Base-by-base conservation (phyloP, 2,113 vertebrate genomes). In the Serinus canaria region DNA sequence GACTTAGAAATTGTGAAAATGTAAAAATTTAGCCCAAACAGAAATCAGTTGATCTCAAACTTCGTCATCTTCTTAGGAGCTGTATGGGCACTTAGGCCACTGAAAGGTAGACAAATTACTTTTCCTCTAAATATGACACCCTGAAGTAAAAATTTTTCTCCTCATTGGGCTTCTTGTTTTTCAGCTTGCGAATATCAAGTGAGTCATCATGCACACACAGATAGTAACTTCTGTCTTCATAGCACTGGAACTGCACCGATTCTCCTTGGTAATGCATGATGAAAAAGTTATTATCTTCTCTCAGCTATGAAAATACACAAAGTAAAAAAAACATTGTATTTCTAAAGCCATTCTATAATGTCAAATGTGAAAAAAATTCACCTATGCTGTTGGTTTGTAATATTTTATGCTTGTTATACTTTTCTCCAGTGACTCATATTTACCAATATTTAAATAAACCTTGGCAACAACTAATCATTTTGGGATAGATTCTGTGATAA, bases 231-330 rank as follows among this genome's bases (percentile, higher is more conserved):
- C 0, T 83, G 0, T 97, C 94, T 92, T 87, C 56, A 13, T 96
- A 96, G 86, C 96, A 96, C 0, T 97, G 93, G 90, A 97, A 97
- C 73, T 96, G 94, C 53, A 97, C 96, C 33, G 96, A 96, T 35
- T 96, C 90, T 68, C 93, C 96, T 94, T 93, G 60, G 66, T 68
- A 81, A 82, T 97, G 95, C 96, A 97, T 97, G 95, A 97, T 97
- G 94, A 97, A 97, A 23, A 97, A 95, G 79, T 87, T 8, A 64
- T 93, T 93, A 9, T 96, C 88, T 94, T 92, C 95, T 63, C 44
- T 92, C 78, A 97, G 47, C 95, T 97, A 50, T 25, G 44, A 81
- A 94, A 96, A 95, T 8, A 92, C 25, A 90, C 20, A 81, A 81
- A 67, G 23, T 37, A 82, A 70, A 93, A 39, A 55, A 21, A 13